Percentiles rank a stretch among this genome's conserved stretches.
Conservation (phyloP, 2,113 vertebrate genomes). For the Oreochromis tanganicae region DNA sequence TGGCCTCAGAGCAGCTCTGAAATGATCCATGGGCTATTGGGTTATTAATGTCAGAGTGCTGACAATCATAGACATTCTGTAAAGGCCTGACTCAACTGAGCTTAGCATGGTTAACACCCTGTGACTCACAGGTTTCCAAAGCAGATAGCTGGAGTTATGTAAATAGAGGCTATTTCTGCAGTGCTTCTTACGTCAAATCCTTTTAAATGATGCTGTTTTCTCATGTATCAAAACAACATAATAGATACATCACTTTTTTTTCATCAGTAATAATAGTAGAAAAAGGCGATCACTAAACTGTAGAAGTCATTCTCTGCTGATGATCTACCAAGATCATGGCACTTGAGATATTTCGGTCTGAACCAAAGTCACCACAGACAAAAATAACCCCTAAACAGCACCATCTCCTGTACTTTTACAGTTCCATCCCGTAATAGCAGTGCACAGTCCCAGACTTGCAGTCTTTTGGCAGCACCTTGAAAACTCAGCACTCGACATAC, state of each 20-base stretch:
- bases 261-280: not conserved
- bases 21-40: constrained; percentile 15
- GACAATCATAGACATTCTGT: not conserved
- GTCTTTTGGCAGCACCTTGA: not conserved
- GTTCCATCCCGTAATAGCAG: not conserved
- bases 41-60: constrained; percentile 20
- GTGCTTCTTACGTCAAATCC: not conserved
- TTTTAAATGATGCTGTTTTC: not conserved
- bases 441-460: not conserved
- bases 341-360: not conserved
- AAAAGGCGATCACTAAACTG: not conserved
- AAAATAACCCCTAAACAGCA: not conserved
- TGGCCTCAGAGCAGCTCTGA: constrained; percentile 3
- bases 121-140: not conserved
- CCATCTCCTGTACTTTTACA: not conserved
- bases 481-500: not conserved
- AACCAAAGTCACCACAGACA: not conserved
- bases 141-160: constrained; percentile 22
- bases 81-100: not conserved
- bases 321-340: not conserved
- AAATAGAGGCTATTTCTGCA: not conserved
- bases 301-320: not conserved
- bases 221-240: not conserved
- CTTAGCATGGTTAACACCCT: not conserved
- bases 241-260: not conserved